Evolutionary conservation across 2,797 vertebrate species (phyloP).

Genomic region (Phoeniculus purpureus): DNA sequence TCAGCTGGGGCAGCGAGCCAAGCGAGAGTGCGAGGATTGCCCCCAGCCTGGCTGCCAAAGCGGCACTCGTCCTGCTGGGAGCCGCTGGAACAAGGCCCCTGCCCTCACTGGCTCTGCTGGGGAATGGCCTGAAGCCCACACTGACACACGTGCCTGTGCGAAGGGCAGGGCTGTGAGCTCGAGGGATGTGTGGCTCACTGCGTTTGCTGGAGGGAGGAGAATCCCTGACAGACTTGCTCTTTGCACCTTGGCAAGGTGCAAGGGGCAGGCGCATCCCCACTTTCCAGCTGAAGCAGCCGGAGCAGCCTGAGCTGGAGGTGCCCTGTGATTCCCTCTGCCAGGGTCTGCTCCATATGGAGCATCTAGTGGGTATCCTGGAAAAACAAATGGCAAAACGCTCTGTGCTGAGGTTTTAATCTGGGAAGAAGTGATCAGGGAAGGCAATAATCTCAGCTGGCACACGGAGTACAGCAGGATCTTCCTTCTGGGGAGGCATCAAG

Average conservation of each 20-base stretch:
- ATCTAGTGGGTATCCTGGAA: not conserved
- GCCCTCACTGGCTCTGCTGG: conserved; percentile 15
- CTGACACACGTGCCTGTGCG: not conserved
- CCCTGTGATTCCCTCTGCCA: not conserved
- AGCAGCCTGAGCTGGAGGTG: not conserved
- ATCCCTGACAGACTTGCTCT: not conserved
- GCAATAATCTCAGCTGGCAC: conserved; percentile 66
- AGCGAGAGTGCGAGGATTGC: conserved; percentile 57
- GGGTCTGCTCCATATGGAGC: not conserved
- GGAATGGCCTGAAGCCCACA: conserved; percentile 30
- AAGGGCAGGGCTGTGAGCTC: not conserved
- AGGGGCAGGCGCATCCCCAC: not conserved
- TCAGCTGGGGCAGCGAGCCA: conserved; percentile 76
- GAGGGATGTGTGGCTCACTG: not conserved
- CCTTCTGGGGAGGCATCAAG: conserved; percentile 50
- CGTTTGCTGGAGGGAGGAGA: not conserved
- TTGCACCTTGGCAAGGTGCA: not conserved
- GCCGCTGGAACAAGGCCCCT: not conserved
- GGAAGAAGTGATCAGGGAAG: conserved; percentile 57
- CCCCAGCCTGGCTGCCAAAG: conserved; percentile 46
- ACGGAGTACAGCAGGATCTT: conserved; percentile 36
- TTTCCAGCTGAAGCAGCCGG: not conserved
- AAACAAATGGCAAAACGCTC: conserved; percentile 4
- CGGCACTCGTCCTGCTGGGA: conserved; percentile 46
- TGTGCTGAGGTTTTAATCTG: conserved; percentile 56